Evolutionary conservation across 1,140 invertebrate genomes (phyloP).

Genomic region (Pseudomyrmex cubaensis): DNA sequence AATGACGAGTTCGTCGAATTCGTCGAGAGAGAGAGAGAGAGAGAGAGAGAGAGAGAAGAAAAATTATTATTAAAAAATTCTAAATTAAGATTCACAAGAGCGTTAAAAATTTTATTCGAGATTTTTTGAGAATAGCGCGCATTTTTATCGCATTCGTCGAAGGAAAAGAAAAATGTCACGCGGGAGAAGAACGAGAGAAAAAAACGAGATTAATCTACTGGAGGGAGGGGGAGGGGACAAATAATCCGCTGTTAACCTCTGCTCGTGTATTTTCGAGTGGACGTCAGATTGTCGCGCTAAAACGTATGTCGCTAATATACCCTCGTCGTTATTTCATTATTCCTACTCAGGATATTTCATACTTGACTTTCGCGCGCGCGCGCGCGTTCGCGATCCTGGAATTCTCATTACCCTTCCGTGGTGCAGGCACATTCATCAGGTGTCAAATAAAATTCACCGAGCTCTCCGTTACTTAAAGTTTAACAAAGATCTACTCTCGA

Average conservation of each 20-base stretch:
- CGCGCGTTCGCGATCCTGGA: constrained; percentile 52
- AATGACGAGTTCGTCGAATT: no score
- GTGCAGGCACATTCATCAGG: constrained; percentile 70
- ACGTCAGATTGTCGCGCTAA: constrained; percentile 3
- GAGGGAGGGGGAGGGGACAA: no score
- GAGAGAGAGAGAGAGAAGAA: no score
- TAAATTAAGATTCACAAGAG: no score
- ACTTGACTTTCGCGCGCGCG: constrained; percentile 54
- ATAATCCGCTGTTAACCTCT: neutral
- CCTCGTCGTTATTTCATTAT: constrained; percentile 64
- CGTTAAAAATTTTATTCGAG: no score
- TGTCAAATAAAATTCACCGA: constrained; percentile 72
- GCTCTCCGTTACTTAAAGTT: constrained; percentile 61
- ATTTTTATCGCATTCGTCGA: no score
- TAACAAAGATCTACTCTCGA: constrained; percentile 69
- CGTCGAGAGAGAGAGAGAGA: no score
- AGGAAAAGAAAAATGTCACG: no score
- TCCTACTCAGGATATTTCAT: constrained; percentile 61
- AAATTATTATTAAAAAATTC: no score
- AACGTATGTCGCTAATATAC: constrained; percentile 19
- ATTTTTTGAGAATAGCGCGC: no score
- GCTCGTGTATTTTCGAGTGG: neutral
- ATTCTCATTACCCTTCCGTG: constrained; percentile 71
- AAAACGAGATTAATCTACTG: no score
- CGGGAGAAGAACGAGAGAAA: no score